Evolutionary conservation across 2,113 vertebrate genomes (phyloP), one percentile per base, ranked within the genome.

Genomic region (Athene cunicularia): DNA sequence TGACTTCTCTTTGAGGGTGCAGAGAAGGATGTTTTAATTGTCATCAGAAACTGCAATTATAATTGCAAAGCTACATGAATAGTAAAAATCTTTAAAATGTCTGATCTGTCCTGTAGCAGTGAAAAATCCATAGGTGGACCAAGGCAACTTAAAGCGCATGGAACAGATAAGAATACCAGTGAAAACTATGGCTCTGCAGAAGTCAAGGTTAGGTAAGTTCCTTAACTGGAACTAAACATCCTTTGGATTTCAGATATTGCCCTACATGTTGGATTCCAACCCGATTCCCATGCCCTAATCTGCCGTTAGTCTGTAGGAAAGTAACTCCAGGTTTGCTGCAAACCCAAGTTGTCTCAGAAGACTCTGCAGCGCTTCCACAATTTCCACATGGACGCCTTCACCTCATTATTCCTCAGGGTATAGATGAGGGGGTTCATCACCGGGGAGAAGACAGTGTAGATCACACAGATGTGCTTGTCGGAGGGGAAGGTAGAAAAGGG

Each of bases 361-460:
- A 22, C 32, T 53, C 64, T 50, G 53, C 75, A 76, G 33, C 7
- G 2, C 71, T 84, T 89, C 74, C 91, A 67, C 47, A 96, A 2
- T 12, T 52, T 94, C 59, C 64, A 18, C 50, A 95, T 73, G 64
- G 97, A 90, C 1, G n/a, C 88, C 76, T 94, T 97, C 59, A 97
- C 73, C 72, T 97, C 94, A 0, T n/a, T 63, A 5, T 82, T 96
- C 89, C 91, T 93, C 91, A 97, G 47, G 58, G 90, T 96, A 11
- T 97, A 97, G 82, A 97, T 93, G 56, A 96, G 47, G 11, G 95
- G 91, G 58, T 97, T 96, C 84, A 96, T 37, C 80, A 91, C 19
- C 0, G 95, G 95, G 3, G 89, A 95, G 9, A 96, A 10, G 73
- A 70, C 24, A 0, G 90, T 97, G 74, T 52, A 75, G 60, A 89